Evolutionary conservation across 2,113 vertebrate genomes (phyloP).

Genomic region (Tragelaphus strepsiceros): DNA sequence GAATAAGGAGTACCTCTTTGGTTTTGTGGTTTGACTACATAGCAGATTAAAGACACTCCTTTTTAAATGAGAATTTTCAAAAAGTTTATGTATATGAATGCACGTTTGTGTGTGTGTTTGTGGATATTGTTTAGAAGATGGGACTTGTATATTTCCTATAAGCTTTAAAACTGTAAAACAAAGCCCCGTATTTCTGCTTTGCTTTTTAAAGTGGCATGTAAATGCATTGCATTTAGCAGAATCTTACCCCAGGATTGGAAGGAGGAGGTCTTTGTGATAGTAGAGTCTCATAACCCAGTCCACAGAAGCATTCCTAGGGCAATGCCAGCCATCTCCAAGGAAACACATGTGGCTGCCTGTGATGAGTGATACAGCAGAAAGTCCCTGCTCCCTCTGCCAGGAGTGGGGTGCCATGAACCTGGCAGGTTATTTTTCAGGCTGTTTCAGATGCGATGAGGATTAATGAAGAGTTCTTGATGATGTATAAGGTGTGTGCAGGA

Average conservation of each 20-base stretch:
- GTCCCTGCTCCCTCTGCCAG: background rate
- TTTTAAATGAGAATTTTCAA: constrained; percentile 3
- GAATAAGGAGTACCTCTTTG: background rate
- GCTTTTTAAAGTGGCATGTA: background rate
- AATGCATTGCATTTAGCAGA: background rate
- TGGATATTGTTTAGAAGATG: background rate
- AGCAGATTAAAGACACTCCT: background rate
- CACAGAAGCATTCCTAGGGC: background rate
- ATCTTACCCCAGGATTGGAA: background rate
- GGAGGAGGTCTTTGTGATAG: background rate
- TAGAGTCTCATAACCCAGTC: background rate
- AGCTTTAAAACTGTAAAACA: background rate
- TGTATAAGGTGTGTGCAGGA: background rate
- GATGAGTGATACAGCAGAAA: background rate
- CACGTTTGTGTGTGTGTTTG: background rate
- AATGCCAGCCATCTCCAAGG: background rate
- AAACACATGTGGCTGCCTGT: background rate
- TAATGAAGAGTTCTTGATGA: background rate
- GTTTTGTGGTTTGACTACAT: background rate
- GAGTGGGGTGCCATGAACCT: background rate
- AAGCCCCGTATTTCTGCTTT: background rate
- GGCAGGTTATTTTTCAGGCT: background rate
- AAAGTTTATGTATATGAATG: background rate
- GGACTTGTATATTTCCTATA: background rate
- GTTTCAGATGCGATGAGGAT: background rate